Percentiles rank a stretch among this genome's conserved stretches.
Conservation (phyloP, 2,113 vertebrate genomes). For the Penelope pileata region DNA sequence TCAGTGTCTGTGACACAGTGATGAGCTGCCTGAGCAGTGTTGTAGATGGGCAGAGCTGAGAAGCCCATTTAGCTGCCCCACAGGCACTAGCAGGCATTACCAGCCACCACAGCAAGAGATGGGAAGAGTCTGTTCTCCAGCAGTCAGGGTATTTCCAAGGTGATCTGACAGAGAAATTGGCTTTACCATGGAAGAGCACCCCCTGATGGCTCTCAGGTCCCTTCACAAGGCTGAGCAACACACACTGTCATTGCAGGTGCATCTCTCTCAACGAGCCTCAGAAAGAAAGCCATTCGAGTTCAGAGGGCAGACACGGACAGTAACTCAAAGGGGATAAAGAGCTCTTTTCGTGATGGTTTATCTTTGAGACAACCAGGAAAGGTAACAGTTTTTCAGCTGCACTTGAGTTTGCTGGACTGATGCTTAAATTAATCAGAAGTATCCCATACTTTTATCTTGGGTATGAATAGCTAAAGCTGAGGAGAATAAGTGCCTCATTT, state of each 20-base stretch:
- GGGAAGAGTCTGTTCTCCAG: neutral
- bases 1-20: rapidly evolving
- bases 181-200: neutral
- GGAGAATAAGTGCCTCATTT: neutral
- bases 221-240: neutral
- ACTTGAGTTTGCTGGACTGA: neutral
- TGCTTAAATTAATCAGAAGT: neutral
- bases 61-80: neutral
- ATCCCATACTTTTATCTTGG: neutral
- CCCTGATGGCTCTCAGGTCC: neutral
- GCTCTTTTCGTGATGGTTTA: neutral
- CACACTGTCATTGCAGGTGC: neutral
- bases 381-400: neutral
- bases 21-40: neutral
- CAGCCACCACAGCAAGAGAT: neutral
- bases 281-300: neutral
- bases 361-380: neutral
- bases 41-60: neutral
- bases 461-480: neutral
- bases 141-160: neutral
- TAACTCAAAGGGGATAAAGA: neutral
- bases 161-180: neutral
- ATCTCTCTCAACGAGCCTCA: rapidly evolving
- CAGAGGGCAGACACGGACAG: neutral
- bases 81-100: neutral